phyloP scores from a whole-genome alignment of 2,113 vertebrate genomes.

The Natator depressus region DNA sequence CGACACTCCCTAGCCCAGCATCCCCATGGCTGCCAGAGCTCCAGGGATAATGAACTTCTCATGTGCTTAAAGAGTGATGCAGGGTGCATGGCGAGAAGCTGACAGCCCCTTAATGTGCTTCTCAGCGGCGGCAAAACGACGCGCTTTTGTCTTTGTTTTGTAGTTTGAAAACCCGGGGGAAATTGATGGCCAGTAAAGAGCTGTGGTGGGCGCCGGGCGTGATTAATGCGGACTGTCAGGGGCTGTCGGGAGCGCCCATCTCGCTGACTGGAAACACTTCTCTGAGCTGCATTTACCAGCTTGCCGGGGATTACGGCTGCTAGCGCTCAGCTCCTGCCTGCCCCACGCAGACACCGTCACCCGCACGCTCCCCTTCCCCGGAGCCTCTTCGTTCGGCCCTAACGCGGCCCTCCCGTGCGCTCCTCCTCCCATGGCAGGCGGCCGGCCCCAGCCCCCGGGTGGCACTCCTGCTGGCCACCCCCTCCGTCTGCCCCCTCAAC shows the following conservation, averaged over 20 bases:
- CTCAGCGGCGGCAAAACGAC: conserved; percentile 80
- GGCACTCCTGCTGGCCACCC: not conserved
- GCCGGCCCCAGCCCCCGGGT: rapidly evolving
- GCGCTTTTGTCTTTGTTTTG: conserved; percentile 79
- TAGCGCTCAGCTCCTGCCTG: conserved; percentile 2
- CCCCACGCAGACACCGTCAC: conserved; percentile 70
- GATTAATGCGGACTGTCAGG: conserved; percentile 89
- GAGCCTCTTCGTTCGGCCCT: conserved; percentile 31
- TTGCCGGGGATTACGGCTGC: conserved; percentile 47
- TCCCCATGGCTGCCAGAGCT: conserved; percentile 78
- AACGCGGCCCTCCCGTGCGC: not conserved
- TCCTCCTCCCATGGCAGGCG: not conserved
- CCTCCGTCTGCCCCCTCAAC: not conserved
- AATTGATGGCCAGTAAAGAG: conserved; percentile 87
- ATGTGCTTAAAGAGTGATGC: conserved; percentile 91
- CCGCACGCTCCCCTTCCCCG: not conserved
- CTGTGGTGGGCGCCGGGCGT: conserved; percentile 82
- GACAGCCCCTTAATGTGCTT: conserved; percentile 89
- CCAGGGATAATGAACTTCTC: conserved; percentile 89
- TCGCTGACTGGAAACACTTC: not conserved
- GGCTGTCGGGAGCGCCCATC: conserved; percentile 75
- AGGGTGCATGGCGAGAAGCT: conserved; percentile 84
- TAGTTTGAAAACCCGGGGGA: conserved; percentile 81
- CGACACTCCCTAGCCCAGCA: conserved; percentile 57
- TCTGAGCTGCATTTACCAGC: conserved; percentile 1